Evolutionary conservation across 1,140 invertebrate species (phyloP).

Genomic region (Maniola jurtina): DNA sequence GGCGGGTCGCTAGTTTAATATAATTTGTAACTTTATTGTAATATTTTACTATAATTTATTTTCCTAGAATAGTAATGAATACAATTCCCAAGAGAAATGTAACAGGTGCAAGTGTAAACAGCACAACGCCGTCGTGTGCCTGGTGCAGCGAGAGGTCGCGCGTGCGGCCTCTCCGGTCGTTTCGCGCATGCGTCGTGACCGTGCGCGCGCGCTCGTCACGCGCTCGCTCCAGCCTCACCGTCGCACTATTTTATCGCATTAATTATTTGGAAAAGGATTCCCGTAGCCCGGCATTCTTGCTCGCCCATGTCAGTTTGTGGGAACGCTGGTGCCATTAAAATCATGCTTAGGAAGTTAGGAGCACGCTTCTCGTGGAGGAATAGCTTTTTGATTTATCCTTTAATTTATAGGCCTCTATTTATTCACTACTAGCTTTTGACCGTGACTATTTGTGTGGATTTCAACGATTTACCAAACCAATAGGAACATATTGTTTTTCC

Average conservation of each 20-base stretch:
- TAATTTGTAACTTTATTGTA: too few relatives aligned
- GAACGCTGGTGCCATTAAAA: slow-evolving; percentile 40
- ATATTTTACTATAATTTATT: too few relatives aligned
- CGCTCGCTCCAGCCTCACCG: slow-evolving; percentile 49
- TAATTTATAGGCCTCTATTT: neutral
- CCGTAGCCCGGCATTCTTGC: slow-evolving; percentile 58
- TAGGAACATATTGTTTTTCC: too few relatives aligned
- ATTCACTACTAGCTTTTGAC: too few relatives aligned
- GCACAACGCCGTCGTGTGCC: slow-evolving; percentile 21
- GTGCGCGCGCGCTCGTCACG: slow-evolving; percentile 70
- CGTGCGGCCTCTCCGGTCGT: slow-evolving; percentile 62
- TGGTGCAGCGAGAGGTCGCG: slow-evolving; percentile 52
- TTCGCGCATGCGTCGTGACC: slow-evolving; percentile 72
- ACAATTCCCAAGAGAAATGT: slow-evolving; percentile 39
- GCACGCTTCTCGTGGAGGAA: neutral
- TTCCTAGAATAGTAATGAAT: neutral
- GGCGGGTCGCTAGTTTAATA: too few relatives aligned
- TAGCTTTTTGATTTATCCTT: slow-evolving; percentile 1
- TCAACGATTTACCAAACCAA: too few relatives aligned
- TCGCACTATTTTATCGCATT: slow-evolving; percentile 76
- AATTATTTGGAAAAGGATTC: slow-evolving; percentile 76
- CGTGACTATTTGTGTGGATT: too few relatives aligned
- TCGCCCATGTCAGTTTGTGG: slow-evolving; percentile 57
- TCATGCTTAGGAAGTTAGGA: slow-evolving; percentile 4
- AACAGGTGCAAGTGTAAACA: slow-evolving; percentile 28